Base-by-base conservation (phyloP, 2,888 invertebrate species). In the Tachina lurida region DNA sequence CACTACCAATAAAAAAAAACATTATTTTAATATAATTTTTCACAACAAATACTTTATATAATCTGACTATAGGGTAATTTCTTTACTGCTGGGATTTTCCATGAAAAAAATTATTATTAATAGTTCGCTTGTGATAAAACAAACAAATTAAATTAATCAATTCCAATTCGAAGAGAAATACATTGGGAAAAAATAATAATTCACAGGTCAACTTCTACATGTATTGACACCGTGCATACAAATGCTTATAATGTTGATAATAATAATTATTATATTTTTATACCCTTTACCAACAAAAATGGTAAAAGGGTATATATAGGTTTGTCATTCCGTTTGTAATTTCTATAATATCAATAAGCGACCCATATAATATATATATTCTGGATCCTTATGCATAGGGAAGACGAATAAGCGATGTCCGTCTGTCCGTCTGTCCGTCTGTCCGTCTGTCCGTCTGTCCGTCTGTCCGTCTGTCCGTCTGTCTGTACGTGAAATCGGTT, bases 1-100 rank as follows among this genome's bases (percentile, higher is more conserved):
- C 41, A 65, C 15, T n/a, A 62, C 56, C 49, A 77, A 68, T 62
- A 62, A 70, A 68, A 67, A 52, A 39, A 43, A 67, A 12, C 22
- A 13, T 13, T 67, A 58, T 15, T 68, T 62, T 49, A 22, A 17
- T 70, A 43, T 56, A 22, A 52, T 39, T 58, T 58, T 17, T 10
- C 45, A 4, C 12, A 19, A 7, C 31, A 31, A 31, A 31, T 7
- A 7, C 7, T 60, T 62, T 79, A 65, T 22, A 63, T 15, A 71
- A 71, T 39, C 15, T 13, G 15, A 17, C 17, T 54, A 79, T 10
- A 49, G 47, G 73, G 47, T 49, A 17, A 62, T 39, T 39, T 39
- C 8, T 49, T 39, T 7, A 41, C 1, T n/a, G 54, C 5, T 19
- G 45, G 47, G 22, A 2, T 9, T 45, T 65, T 41, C 8, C 54